A percentile compares a stretch with the other conserved stretches of the same genome.
phyloP scores from a whole-genome alignment of 2,113 vertebrate species.

The Pica pica region DNA sequence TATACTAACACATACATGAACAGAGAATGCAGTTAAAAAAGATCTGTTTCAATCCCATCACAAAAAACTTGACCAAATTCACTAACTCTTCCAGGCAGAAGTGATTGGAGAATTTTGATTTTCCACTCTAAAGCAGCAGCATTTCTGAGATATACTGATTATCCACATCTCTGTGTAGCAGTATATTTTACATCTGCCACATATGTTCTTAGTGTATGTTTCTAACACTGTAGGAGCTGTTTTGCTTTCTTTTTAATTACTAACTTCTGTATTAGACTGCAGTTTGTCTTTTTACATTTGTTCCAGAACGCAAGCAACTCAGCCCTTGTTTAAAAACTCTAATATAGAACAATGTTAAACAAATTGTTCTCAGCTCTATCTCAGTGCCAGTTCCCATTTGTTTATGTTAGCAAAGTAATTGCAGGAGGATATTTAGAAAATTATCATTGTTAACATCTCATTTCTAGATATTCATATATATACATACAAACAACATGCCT shows the following conservation, averaged over 20 bases:
- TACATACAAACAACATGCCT: background rate
- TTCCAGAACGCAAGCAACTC: background rate
- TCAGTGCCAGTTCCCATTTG: background rate
- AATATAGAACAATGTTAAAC: conserved; percentile 1
- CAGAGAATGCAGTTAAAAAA: conserved; percentile 29
- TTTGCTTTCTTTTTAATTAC: background rate
- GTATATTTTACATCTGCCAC: background rate
- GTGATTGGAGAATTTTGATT: background rate
- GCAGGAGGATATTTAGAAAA: background rate
- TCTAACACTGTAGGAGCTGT: background rate
- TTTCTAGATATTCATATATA: background rate
- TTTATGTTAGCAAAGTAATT: background rate
- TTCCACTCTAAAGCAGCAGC: background rate
- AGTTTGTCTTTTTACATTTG: background rate
- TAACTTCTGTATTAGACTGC: background rate
- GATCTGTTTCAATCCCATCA: conserved; percentile 25
- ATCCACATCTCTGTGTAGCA: background rate
- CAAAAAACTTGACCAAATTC: background rate
- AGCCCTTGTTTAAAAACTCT: background rate
- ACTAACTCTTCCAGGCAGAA: background rate
- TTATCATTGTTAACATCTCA: background rate
- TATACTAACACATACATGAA: conserved; percentile 26
- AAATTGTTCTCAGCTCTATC: background rate
- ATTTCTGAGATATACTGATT: background rate
- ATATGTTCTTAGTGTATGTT: background rate